phyloP scores from a whole-genome alignment of 2,888 invertebrate species.

The Platycnemis pennipes region DNA sequence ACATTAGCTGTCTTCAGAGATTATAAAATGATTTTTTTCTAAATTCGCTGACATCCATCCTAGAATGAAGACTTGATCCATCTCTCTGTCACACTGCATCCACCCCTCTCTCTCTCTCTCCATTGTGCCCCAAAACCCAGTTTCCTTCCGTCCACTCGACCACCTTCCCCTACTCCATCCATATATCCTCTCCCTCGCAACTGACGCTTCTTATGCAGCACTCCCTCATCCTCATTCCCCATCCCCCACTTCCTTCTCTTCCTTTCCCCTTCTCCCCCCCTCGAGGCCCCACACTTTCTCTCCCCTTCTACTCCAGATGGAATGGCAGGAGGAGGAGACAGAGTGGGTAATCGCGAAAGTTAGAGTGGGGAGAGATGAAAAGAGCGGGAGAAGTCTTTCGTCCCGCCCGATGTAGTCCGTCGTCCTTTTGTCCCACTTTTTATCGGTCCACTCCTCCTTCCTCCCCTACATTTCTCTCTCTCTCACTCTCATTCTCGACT shows the following conservation, averaged over 20 bases:
- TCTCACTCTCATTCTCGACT: not conserved
- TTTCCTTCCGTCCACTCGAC: too few species aligned
- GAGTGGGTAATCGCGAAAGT: too few species aligned
- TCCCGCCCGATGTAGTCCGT: not conserved
- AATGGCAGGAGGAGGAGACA: not conserved
- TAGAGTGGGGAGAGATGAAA: not conserved
- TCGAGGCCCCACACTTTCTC: not conserved
- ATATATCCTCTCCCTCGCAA: not conserved
- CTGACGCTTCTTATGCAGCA: not conserved
- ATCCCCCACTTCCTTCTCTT: constrained; percentile 22
- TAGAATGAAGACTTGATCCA: too few species aligned
- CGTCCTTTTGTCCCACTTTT: not conserved
- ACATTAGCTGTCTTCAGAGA: too few species aligned
- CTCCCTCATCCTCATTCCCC: not conserved
- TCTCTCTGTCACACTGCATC: not conserved
- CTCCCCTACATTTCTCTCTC: not conserved
- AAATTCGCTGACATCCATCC: too few species aligned
- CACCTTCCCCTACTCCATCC: too few species aligned
- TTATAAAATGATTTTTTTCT: too few species aligned
- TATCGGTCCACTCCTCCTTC: not conserved
- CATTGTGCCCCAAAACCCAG: too few species aligned
- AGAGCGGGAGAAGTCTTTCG: not conserved
- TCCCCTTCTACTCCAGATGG: not conserved
- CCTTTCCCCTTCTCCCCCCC: not conserved
- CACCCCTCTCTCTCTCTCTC: not conserved